Evolutionary conservation across 2,113 vertebrate species (phyloP).

Genomic region (Natator depressus): DNA sequence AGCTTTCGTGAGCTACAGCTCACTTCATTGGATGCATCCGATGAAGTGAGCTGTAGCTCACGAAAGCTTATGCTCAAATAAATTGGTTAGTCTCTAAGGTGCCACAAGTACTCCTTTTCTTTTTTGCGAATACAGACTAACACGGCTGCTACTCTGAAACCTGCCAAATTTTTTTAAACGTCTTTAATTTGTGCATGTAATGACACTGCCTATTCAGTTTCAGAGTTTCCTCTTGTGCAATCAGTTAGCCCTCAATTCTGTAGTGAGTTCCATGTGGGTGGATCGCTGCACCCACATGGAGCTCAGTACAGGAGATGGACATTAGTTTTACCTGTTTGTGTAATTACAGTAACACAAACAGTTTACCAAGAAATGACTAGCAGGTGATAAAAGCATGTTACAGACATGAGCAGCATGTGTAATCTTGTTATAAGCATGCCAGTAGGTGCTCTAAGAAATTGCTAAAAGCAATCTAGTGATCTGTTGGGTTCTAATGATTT

Average conservation of each 20-base stretch:
- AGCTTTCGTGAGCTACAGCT: no score
- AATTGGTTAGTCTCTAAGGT: no score
- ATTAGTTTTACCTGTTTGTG: not conserved
- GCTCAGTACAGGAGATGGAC: not conserved
- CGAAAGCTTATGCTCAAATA: no score
- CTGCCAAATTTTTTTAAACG: not conserved
- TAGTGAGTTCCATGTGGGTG: not conserved
- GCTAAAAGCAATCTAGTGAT: not conserved
- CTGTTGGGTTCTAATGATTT: not conserved
- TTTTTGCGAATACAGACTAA: no score
- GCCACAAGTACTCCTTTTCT: no score
- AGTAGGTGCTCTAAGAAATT: not conserved
- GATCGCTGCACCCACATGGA: not conserved
- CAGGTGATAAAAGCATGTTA: not conserved
- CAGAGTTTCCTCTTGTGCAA: not conserved
- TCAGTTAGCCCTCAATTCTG: not conserved
- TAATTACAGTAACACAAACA: not conserved
- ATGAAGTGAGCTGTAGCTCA: no score
- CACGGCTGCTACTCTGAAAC: no score
- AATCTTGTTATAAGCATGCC: not conserved
- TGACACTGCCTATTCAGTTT: not conserved
- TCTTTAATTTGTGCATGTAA: not conserved
- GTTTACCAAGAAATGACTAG: not conserved
- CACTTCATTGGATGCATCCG: not conserved
- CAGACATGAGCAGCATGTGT: not conserved